Conservation (phyloP, 1,140 invertebrate species). For the Danaus melanippus region DNA sequence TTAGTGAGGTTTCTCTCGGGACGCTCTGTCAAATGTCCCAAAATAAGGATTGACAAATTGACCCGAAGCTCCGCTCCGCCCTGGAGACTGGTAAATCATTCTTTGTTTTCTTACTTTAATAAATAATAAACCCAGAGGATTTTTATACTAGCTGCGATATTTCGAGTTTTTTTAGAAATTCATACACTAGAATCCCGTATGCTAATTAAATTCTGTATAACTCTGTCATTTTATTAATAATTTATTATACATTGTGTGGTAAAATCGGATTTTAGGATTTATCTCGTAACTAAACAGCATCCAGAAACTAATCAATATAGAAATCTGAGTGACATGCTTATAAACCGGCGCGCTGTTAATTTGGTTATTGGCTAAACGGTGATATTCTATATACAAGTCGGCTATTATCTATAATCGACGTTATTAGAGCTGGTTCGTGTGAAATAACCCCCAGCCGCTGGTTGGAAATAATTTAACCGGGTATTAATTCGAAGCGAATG, state of each 20-base stretch:
- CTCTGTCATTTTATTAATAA: no score
- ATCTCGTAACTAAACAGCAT: no score
- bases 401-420: conserved; percentile 13
- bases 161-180: no score
- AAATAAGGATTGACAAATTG: conserved; percentile 17
- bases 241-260: no score
- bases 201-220: no score
- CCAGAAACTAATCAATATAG: no score
- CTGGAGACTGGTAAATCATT: conserved; percentile 11
- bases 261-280: no score
- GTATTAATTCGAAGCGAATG: conserved; percentile 13
- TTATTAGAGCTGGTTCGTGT: conserved; percentile 15
- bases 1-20: neutral
- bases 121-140: conserved; percentile 13
- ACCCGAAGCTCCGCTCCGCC: conserved; percentile 8
- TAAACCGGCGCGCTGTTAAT: neutral
- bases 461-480: conserved; percentile 10
- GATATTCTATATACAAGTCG: conserved; percentile 11
- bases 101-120: conserved; percentile 11
- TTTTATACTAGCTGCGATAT: no score
- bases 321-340: no score
- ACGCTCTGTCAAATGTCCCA: conserved; percentile 11
- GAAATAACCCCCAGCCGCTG: conserved; percentile 11
- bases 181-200: no score
- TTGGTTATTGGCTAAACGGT: conserved; percentile 15